Evolutionary conservation across 2,797 vertebrate genomes (phyloP), one percentile per base, ranked within the genome.

Genomic region (Brotula barbata): DNA sequence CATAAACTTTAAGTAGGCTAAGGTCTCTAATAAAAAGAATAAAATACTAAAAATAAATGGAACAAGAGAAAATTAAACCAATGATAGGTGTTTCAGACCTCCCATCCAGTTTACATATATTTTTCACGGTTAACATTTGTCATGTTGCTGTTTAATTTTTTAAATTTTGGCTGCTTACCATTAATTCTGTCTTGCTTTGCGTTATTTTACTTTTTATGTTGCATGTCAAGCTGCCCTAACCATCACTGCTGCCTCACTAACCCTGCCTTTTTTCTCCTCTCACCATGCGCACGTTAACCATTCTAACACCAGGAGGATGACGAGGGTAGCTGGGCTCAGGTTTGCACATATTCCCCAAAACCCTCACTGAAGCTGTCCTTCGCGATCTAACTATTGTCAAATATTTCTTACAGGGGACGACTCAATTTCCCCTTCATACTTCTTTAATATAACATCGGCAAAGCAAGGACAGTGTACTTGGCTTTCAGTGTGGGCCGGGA

Each of bases 251-350:
- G 56, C 66, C 78, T 84, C 85, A 87, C 89, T 92, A 89, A 89
- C 89, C 85, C 92, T 90, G 45, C 88, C 82, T 69, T 89, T 94
- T 79, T 95, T 92, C 90, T 89, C 93, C 92, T 92, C 91, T 92
- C 93, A 88, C 92, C 85, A 88, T 91, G 93, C 92, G 92, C 94
- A 94, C 94, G 93, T 91, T 94, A 96, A 95, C 95, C 85, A 86
- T 87, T 90, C 56, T 96, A 94, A 94, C 95, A 75, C 83, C 94
- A 99, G 97, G 97, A 99, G 82, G 96, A 97, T 92, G 95, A 96
- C 91, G 95, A 95, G 94, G 94, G 95, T 79, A 96, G 95, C 96
- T 99, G 97, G 97, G 96, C 96, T 87, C 95, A 99, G 97, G 97
- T 99, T 93, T 93, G 96, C 93, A 92, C 80, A 71, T 46, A 1